Evolutionary conservation across 2,113 vertebrate species (phyloP), one percentile per base, ranked within the genome.

Genomic region (Empidonax traillii): DNA sequence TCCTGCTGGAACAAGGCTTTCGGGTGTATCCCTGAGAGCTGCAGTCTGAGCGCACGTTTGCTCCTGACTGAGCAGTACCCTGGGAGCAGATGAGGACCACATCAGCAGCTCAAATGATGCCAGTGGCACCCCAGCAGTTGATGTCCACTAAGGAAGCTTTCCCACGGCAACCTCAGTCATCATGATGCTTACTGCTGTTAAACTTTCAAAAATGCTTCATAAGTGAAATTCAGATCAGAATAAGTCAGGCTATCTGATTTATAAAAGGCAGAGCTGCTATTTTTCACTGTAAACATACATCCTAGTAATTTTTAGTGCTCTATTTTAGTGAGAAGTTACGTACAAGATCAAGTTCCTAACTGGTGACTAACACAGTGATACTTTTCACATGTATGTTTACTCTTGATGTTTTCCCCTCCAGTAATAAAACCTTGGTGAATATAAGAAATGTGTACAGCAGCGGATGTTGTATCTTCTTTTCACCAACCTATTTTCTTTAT

Each of bases 61-160:
- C 14, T 77, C 14, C n/a, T 44, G n/a, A 46, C 30, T 47, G 44
- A n/a, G 10, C 58, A 46, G 33, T 59, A 35, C 24, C 30, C 28
- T 49, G 53, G 72, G 41, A 58, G 35, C 19, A 14, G 61, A 21
- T 23, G 21, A 94, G 55, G 61, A 67, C 33, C 58, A 15, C 3
- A 2, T 31, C 55, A 69, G 51, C 6, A 2, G 9, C 35, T 43
- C 0, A 0, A 0, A 14, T 39, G 31, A 49, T 49, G 51, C 22
- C 51, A 28, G 44, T 33, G 43, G 28, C 16, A 9, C 3, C 43
- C 30, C n/a, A 63, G 58, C 44, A 63, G 31, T 1, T 77, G 73
- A 30, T 1, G 2, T n/a, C 65, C 58, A 41, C 44, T 5, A 0
- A 47, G 61, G 56, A 74, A 63, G 17, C 47, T 84, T 74, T 81